Percentiles rank a stretch among this genome's conserved stretches.
These are phyloP conservation scores for Drosophila navojoa DNA, from an alignment of 1,140 invertebrate species.

Conservation along the genomic window DNA sequence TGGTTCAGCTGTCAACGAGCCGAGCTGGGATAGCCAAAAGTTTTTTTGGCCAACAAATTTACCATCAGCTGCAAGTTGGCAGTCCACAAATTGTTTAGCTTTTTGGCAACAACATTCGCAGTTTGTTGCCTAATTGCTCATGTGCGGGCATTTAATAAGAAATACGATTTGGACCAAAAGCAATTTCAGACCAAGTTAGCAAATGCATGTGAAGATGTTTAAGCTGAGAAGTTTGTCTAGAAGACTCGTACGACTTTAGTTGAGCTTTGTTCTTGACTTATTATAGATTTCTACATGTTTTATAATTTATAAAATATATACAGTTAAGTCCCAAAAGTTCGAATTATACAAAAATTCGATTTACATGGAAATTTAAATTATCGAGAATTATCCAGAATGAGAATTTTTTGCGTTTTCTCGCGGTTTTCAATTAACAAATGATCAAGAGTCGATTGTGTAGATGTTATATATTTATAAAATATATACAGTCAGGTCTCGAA, in stretches of 20 bases:
- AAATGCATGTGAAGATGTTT: not conserved
- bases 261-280: not conserved
- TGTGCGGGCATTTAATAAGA: not conserved
- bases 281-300: no score
- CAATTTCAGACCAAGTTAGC: not conserved
- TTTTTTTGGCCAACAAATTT: slow-evolving; percentile 24
- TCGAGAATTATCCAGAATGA: no score
- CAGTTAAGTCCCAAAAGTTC: no score
- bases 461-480: no score
- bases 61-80: slow-evolving; percentile 27
- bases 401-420: no score
- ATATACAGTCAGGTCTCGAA: no score
- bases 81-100: slow-evolving; percentile 33
- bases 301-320: no score
- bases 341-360: no score
- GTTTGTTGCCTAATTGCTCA: slow-evolving; percentile 36
- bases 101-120: slow-evolving; percentile 15
- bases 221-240: not conserved
- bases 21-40: slow-evolving; percentile 6
- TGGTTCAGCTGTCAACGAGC: slow-evolving; percentile 34
- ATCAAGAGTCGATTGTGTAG: no score
- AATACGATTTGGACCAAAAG: slow-evolving; percentile 4
- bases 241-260: not conserved
- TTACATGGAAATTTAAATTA: no score
- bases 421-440: no score